Percentiles rank a stretch among this genome's conserved stretches.
Conservation (phyloP, 1,140 invertebrate genomes). For the Euwallacea fornicatus region DNA sequence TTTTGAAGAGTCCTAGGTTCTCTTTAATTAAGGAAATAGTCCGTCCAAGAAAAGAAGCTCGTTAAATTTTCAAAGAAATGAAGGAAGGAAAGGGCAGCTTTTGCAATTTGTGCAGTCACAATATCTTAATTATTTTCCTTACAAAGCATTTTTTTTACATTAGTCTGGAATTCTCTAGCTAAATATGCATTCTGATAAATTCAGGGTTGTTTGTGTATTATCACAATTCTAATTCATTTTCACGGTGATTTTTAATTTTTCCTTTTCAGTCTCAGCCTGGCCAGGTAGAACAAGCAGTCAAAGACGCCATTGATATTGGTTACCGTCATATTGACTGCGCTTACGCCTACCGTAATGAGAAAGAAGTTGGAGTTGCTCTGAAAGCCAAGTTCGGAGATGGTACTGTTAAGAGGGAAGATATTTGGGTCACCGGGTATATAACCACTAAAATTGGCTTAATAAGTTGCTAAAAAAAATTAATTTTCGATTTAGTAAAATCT, state of each 20-base stretch:
- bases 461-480: not conserved
- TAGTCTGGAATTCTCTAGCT: no score
- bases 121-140: no score
- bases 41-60: no score
- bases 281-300: slow-evolving; percentile 74
- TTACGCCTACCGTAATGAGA: slow-evolving; percentile 75
- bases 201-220: no score
- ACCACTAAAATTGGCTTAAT: not conserved
- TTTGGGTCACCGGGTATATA: slow-evolving; percentile 58
- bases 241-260: not conserved
- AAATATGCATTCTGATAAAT: no score
- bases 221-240: no score
- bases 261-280: slow-evolving; percentile 67
- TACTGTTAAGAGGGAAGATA: slow-evolving; percentile 67
- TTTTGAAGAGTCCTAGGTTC: no score
- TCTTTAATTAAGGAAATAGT: no score
- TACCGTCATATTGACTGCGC: slow-evolving; percentile 75
- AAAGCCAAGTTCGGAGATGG: slow-evolving; percentile 72
- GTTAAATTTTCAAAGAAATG: no score
- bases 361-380: slow-evolving; percentile 80
- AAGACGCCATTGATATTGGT: slow-evolving; percentile 71
- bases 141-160: no score
- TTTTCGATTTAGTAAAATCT: slow-evolving; percentile 62
- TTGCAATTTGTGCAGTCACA: no score
- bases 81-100: no score